These are phyloP conservation scores for Monochamus saltuarius DNA, from an alignment of 1,140 invertebrate species.

Conservation along the genomic window DNA sequence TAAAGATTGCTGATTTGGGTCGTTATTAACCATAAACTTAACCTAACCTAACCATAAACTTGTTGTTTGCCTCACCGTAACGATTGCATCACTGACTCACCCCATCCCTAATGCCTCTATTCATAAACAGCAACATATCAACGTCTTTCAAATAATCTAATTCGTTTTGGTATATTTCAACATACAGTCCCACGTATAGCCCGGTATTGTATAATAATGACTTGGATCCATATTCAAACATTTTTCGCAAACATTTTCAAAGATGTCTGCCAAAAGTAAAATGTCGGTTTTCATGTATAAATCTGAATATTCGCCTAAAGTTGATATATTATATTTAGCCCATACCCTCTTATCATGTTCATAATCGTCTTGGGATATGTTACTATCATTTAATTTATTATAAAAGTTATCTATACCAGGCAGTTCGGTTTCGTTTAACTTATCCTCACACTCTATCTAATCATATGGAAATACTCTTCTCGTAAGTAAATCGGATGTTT, in stretches of 20 bases:
- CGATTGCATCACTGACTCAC: conserved; percentile 44
- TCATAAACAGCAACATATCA: conserved; percentile 47
- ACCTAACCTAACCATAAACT: too few species aligned
- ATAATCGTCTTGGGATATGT: too few species aligned
- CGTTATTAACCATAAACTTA: conserved; percentile 50
- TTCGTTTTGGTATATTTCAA: conserved; percentile 39
- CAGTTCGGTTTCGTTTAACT: conserved; percentile 23
- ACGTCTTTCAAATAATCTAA: conserved; percentile 47
- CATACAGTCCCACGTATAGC: conserved; percentile 40
- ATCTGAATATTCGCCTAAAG: too few species aligned
- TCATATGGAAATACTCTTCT: conserved; percentile 47
- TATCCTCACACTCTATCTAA: conserved; percentile 37
- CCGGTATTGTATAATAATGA: conserved; percentile 48
- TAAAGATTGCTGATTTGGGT: conserved; percentile 52
- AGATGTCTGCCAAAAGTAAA: conserved; percentile 50
- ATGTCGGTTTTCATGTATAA: conserved; percentile 53
- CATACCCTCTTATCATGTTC: too few species aligned
- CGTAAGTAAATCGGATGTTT: conserved; percentile 39
- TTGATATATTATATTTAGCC: too few species aligned
- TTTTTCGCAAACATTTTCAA: conserved; percentile 46
- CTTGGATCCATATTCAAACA: conserved; percentile 43
- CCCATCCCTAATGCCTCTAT: conserved; percentile 49
- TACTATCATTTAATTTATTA: too few species aligned
- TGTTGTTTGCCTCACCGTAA: conserved; percentile 49
- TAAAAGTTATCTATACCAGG: conserved; percentile 2